Evolutionary conservation across 2,113 vertebrate species (phyloP).

Genomic region (Dolichotis patagonum): DNA sequence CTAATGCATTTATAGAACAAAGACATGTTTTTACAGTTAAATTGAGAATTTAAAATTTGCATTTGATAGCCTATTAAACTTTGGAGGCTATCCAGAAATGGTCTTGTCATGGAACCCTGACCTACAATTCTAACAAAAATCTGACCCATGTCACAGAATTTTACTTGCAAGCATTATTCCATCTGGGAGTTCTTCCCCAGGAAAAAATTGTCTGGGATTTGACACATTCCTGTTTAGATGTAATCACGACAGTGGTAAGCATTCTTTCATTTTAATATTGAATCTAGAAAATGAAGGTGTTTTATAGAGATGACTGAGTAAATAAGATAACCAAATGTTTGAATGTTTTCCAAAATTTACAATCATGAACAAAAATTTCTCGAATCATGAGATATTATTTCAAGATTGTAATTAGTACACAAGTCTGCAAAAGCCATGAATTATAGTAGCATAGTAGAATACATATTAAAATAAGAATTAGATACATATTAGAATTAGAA

Average conservation of each 20-base stretch:
- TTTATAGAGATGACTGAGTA: background rate
- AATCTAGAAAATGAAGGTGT: background rate
- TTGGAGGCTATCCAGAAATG: background rate
- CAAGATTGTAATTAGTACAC: background rate
- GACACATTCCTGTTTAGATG: background rate
- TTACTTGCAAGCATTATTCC: background rate
- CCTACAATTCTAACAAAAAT: background rate
- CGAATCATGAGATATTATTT: background rate
- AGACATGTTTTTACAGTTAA: background rate
- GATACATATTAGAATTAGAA: no score
- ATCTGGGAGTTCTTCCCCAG: background rate
- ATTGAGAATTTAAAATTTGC: background rate
- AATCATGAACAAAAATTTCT: background rate
- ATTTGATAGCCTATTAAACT: background rate
- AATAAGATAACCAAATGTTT: constrained; percentile 28
- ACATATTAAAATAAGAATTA: background rate
- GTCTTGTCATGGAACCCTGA: background rate
- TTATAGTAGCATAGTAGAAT: background rate
- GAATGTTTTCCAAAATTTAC: background rate
- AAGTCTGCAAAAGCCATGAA: background rate
- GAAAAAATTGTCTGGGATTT: background rate
- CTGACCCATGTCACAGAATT: background rate
- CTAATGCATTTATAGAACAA: background rate
- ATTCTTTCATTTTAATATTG: background rate
- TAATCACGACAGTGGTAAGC: fast-evolving